Evolutionary conservation across 2,113 vertebrate species (phyloP), one percentile per base, ranked within the genome.

Genomic region (Arizona elegans): DNA sequence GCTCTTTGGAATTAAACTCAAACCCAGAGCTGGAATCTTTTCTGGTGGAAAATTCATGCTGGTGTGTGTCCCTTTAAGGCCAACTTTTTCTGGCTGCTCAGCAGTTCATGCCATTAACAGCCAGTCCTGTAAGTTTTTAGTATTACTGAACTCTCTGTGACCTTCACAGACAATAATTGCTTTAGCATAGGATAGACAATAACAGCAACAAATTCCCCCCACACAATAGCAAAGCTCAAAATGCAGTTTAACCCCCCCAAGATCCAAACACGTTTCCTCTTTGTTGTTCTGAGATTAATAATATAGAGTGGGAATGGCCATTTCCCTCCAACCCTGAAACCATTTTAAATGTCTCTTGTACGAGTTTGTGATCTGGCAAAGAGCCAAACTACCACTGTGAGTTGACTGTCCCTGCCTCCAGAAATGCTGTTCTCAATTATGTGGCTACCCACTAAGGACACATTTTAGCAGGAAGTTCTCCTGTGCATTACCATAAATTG

Each of bases 101-200:
- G 96, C 95, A 1, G 1, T 3, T 92, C 86, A 38, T 91, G 93
- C 94, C 94, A 89, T 95, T 96, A 95, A 88, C 93, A 94, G 92
- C 81, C 93, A 95, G 95, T 91, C 87, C 95, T 95, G 62, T 58
- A 91, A 94, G 96, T 92, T 96, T 95, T 95, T 88, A 95, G 95
- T 87, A 95, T 94, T n/a, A 23, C 92, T 97, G 97, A 98, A 98
- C 98, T 98, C 95, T 87, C 4, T 43, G 55, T 97, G 97, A 98
- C 98, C 97, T 96, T 94, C 0, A 0, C 93, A 95, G 94, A 93
- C 96, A 97, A 95, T 97, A 97, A 97, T 97, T 97, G 96, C 97
- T 98, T 98, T 97, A 97, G 95, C 97, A 97, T 94, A 96, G 96
- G 95, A 96, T 97, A 95, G 96, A 96, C 93, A 97, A 97, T 96